phyloP scores from a whole-genome alignment of 1,140 invertebrate genomes.

The Tyrophagus putrescentiae region DNA sequence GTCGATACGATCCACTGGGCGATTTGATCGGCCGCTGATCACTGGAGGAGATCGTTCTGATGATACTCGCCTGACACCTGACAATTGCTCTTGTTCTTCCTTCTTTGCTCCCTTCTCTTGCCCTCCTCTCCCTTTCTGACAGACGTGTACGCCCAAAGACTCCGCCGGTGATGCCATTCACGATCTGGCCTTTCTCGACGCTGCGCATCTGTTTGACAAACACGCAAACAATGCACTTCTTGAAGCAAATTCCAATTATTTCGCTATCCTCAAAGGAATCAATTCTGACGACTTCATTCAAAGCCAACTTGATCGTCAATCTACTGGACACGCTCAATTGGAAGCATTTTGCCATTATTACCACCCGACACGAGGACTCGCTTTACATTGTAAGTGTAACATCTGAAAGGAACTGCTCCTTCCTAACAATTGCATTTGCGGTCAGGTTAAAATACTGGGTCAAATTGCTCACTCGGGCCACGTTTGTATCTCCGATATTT shows the following conservation, averaged over 20 bases:
- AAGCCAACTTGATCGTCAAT: constrained; percentile 10
- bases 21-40: no score
- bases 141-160: neutral
- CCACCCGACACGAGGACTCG: constrained; percentile 5
- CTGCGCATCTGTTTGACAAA: constrained; percentile 5
- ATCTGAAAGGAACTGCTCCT: neutral
- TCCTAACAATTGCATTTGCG: neutral
- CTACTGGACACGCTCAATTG: constrained; percentile 11
- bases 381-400: constrained; percentile 5
- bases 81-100: neutral
- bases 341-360: constrained; percentile 15
- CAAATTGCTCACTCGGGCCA: constrained; percentile 1
- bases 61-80: no score
- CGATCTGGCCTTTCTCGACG: constrained; percentile 9
- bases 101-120: neutral
- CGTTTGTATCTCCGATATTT: neutral
- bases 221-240: neutral
- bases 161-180: neutral
- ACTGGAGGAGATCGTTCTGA: no score
- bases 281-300: constrained; percentile 8
- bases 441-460: constrained; percentile 14
- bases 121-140: neutral
- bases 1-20: no score
- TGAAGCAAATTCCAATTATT: constrained; percentile 13
- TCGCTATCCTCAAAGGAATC: constrained; percentile 10